These are phyloP conservation scores for Cynodonichthys magdalenae DNA, from an alignment of 2,797 vertebrate genomes.

Conservation along the genomic window DNA sequence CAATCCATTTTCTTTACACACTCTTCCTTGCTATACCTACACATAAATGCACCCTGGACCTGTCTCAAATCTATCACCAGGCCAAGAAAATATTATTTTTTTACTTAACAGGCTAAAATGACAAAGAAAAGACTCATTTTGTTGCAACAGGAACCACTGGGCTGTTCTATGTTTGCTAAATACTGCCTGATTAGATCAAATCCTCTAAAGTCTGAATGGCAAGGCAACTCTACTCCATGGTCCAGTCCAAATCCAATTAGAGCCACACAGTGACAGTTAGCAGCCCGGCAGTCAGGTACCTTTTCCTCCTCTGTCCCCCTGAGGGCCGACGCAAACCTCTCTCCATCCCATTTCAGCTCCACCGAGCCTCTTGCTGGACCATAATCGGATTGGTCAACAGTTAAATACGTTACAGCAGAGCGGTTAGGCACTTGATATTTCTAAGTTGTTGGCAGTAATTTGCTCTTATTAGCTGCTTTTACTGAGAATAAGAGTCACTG, in stretches of 20 bases:
- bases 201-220: constrained; percentile 57
- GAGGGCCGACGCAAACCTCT: constrained; percentile 50
- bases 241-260: constrained; percentile 74
- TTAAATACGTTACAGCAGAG: constrained; percentile 89
- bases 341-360: constrained; percentile 56
- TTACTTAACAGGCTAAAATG: constrained; percentile 47
- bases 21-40: too few species aligned
- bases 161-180: constrained; percentile 66
- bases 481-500: constrained; percentile 85
- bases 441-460: constrained; percentile 88
- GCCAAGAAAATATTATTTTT: constrained; percentile 13
- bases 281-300: constrained; percentile 72
- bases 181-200: constrained; percentile 71
- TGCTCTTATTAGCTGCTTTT: constrained; percentile 89
- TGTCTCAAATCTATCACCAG: too few species aligned
- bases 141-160: constrained; percentile 44
- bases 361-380: constrained; percentile 62
- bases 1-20: too few species aligned
- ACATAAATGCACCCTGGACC: too few species aligned
- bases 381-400: constrained; percentile 88
- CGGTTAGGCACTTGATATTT: constrained; percentile 88
- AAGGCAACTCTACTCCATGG: constrained; percentile 58
- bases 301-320: constrained; percentile 51
- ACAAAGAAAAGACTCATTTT: constrained; percentile 52
- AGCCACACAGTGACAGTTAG: constrained; percentile 74